A percentile compares a stretch with the other conserved stretches of the same genome.
Evolutionary conservation across 2,888 invertebrate species (phyloP).

Genomic region (Pollenia amentaria): DNA sequence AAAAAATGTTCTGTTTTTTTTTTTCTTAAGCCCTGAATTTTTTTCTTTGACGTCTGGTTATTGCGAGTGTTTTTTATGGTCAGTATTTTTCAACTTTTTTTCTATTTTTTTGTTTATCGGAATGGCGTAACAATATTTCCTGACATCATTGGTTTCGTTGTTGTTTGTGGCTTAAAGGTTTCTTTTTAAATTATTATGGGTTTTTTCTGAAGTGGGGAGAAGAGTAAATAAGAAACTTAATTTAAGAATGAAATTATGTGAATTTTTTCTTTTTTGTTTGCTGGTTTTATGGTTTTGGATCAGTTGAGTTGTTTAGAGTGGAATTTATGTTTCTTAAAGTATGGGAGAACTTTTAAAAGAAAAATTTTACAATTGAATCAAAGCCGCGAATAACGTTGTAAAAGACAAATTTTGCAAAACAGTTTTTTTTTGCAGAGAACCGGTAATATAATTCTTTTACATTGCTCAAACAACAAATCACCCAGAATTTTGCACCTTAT

Average conservation of each 20-base stretch:
- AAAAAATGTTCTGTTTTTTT: conserved; percentile 27
- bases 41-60: conserved; percentile 11
- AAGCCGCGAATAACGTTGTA: too few species aligned
- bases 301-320: background rate
- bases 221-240: conserved; percentile 13
- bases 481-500: too few species aligned
- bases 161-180: conserved; percentile 14
- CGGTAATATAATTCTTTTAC: too few species aligned
- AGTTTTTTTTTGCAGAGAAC: too few species aligned
- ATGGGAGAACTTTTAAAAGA: too few species aligned
- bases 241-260: conserved; percentile 5
- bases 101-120: background rate
- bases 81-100: conserved; percentile 16
- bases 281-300: background rate
- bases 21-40: conserved; percentile 2
- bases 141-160: conserved; percentile 49
- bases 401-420: too few species aligned
- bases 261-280: background rate
- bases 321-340: background rate
- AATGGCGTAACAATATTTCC: conserved; percentile 33
- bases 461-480: too few species aligned
- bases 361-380: too few species aligned
- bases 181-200: background rate
- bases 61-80: conserved; percentile 24
- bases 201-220: background rate